Evolutionary conservation across 2,888 invertebrate genomes (phyloP), one percentile per base, ranked within the genome.

Genomic region (Monochamus alternatus): DNA sequence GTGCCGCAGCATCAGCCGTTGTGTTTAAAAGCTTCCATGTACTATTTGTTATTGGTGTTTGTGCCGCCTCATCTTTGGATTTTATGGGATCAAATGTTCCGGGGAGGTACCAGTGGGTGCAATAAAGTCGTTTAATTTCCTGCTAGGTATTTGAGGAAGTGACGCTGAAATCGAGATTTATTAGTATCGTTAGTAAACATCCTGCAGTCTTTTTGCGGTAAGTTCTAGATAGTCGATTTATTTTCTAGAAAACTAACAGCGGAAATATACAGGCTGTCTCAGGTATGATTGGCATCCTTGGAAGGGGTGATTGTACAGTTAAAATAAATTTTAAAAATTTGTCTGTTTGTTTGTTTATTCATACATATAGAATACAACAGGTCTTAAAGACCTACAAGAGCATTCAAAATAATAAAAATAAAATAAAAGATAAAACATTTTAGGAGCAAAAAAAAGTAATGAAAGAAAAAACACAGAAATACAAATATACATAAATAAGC

Each of bases 1-100:
- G 58, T 59, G 58, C 38, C 59, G 12, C 58, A 30, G 22, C 14
- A 58, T 38, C 60, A 44, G 55, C 60, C 59, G 60, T 31, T 7
- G 47, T 22, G 60, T 60, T 60, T 44, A 59, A 69, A 59, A 62
- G 47, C 69, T 44, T 47, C 32, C 60, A 22, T 12, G 55, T 59
- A 58, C 64, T 52, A 66, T 52, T 69, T 69, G 60, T 69, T 69
- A 58, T 58, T 62, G 60, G 44, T 31, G 60, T 69, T 43, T 69
- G 55, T 32, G 44, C 30, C 8, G 38, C 60, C 32, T 10, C 44
- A 10, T 38, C 58, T 68, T n/a, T 52, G 60, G 38, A 32, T 30
- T 60, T 60, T 60, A 60, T 60, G 38, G 9, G 60, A 38, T 32
- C 31, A 60, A 32, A 60, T 10, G 60, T 64, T 64, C 47, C 12